A percentile compares a stretch with the other conserved stretches of the same genome.
Conservation (phyloP, 2,113 vertebrate genomes). For the Talpa occidentalis region DNA sequence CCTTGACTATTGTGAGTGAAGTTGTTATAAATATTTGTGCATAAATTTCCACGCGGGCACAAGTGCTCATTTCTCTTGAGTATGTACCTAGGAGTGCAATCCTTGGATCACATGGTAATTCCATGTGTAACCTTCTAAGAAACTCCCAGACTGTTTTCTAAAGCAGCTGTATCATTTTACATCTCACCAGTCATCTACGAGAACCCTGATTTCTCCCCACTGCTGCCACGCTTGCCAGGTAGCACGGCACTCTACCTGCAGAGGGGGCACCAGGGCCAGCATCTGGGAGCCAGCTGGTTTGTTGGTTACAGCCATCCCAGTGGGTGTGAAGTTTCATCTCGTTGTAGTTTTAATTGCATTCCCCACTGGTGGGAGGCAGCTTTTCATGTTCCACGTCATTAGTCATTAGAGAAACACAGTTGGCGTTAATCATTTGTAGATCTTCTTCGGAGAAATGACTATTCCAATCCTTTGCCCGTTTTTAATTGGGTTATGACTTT, state of each 20-base stretch:
- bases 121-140: neutral
- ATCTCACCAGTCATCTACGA: neutral
- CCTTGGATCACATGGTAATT: neutral
- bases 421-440: neutral
- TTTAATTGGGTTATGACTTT: neutral
- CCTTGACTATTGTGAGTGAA: neutral
- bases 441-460: neutral
- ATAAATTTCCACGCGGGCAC: neutral
- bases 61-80: neutral
- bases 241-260: too few species aligned
- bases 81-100: neutral
- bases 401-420: neutral
- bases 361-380: neutral
- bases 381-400: neutral
- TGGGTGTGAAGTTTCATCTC: too few species aligned
- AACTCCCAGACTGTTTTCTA: neutral
- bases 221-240: neutral
- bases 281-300: too few species aligned
- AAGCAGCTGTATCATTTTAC: neutral
- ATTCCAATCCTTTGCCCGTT: neutral
- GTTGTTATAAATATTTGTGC: neutral
- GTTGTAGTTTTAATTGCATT: neutral
- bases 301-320: neutral
- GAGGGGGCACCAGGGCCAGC: too few species aligned
- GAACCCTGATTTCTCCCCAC: neutral